Percentiles rank a stretch among this genome's conserved stretches.
These are phyloP conservation scores for Lanistes nyassanus DNA, from an alignment of 1,140 invertebrate species.

Conservation along the genomic window DNA sequence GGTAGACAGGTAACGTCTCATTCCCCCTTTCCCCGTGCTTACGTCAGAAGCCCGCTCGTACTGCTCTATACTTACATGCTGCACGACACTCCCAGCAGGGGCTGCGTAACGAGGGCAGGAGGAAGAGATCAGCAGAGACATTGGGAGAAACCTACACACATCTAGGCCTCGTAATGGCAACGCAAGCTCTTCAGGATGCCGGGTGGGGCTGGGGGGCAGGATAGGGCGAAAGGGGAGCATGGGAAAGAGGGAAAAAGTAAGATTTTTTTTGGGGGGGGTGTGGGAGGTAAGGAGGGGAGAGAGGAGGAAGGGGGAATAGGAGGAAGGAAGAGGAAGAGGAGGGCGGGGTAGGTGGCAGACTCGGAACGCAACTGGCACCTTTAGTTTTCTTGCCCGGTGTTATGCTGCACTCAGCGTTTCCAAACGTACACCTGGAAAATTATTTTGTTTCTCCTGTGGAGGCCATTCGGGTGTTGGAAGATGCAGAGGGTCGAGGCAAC, in stretches of 20 bases:
- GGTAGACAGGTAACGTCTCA: no score
- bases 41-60: no score
- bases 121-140: constrained; percentile 3
- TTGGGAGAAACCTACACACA: background rate
- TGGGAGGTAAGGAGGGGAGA: constrained; percentile 8
- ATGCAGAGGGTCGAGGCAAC: constrained; percentile 87
- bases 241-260: background rate
- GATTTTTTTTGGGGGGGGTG: background rate
- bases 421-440: constrained; percentile 67
- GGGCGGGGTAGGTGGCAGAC: constrained; percentile 10
- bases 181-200: no score
- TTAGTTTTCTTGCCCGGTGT: constrained; percentile 86
- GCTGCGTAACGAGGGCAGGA: constrained; percentile 2
- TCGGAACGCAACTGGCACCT: background rate
- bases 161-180: background rate
- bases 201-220: background rate
- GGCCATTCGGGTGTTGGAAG: constrained; percentile 94
- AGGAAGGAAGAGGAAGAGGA: constrained; percentile 20
- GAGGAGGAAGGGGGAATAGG: constrained; percentile 10
- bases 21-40: no score
- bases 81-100: background rate
- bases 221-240: background rate
- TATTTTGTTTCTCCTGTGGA: constrained; percentile 70
- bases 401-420: constrained; percentile 96
- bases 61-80: no score